Base-by-base conservation (phyloP, 2,797 vertebrate species). In the Lutjanus argentimaculatus region DNA sequence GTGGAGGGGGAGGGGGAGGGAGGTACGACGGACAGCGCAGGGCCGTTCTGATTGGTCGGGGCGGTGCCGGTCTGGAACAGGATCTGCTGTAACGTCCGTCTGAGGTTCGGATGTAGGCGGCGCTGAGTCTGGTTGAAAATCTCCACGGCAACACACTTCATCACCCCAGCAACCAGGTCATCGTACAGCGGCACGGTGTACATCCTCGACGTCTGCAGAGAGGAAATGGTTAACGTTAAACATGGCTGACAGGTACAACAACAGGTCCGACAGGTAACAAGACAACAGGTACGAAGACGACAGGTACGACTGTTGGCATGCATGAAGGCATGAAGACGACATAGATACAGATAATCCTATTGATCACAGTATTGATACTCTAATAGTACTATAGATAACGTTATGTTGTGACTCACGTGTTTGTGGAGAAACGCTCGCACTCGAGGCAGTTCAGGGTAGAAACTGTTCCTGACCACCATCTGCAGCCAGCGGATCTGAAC, bases 141-240 rank as follows among this genome's bases (percentile, higher is more conserved):
- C 91, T 99, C 98, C 91, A 97, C 95, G 4, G 97, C 98, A 61
- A 98, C 96, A 69, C 96, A 96, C 93, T 97, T 99, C 95, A 99
- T 96, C 80, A 97, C 95, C 17, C 98, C 97, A 0, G 97, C 95
- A 79, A 97, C 97, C 91, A 99, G 96, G 94, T 99, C 98, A 89
- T 99, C 98, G 0, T 99, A 99, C 73, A 99, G 95, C 0, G 98
- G 98, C 91, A 99, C 97, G 0, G 98, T 99, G 93, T 99, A 99
- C 98, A 99, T 99, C 89, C 98, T 96, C 16, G 98, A 99, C 49
- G 98, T 98, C 98, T 99, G 93, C 2, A 12, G 66, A 61, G 0
- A 53, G 66, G 17, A n/a, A 19, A 17, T 6, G 13, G 40, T 8
- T 7, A 2, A 21, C 15, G 57, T 48, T 19, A 30, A 22, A 45